Base-by-base conservation (phyloP, 2,888 invertebrate genomes). In the Caenorhabditis sp. region DNA sequence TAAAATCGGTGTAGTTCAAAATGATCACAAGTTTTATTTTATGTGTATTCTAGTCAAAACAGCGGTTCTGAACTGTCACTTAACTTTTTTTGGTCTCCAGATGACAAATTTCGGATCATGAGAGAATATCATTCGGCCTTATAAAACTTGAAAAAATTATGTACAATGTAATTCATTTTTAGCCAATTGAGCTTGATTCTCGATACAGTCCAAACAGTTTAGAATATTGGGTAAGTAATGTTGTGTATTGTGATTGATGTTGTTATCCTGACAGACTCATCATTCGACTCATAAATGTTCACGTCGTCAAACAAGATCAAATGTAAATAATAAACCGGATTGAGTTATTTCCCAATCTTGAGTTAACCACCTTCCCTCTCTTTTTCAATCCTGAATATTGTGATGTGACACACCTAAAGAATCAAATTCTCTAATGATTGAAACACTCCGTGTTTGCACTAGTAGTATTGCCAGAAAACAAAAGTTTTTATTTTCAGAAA, bases 151-250 rank as follows among this genome's bases (percentile, higher is more conserved):
- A n/a, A n/a, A n/a, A n/a, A n/a, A n/a, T n/a, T n/a, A n/a, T n/a
- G n/a, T n/a, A n/a, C n/a, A n/a, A n/a, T n/a, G n/a, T n/a, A n/a
- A n/a, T n/a, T n/a, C n/a, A 31, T 64, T 63, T 83, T 70, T 70
- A 84, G 84, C 82, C 83, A 53, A 83, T 84, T 64, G 71, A 71
- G 57, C 26, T 80, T 52, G 80, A 78, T 59, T 67, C 69, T 50
- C 67, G 70, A 53, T 73, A 74, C 59, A 72, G 68, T n/a, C 62
- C 81, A 59, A 83, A 87, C 72, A 80, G 81, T 59, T 70, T 85
- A 50, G 82, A 85, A 59, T 85, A 80, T 67, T 85, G 86, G 86
- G 86, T 85, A 73, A 84, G 85, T 63, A 27, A 49, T 63, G 63
- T 65, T 60, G 67, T 66, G 60, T 66, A 27, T 70, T 53, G 67